Percentiles rank a stretch among this genome's conserved stretches.
Conservation (phyloP, 2,113 vertebrate genomes). For the Xyliphius kryptos region DNA sequence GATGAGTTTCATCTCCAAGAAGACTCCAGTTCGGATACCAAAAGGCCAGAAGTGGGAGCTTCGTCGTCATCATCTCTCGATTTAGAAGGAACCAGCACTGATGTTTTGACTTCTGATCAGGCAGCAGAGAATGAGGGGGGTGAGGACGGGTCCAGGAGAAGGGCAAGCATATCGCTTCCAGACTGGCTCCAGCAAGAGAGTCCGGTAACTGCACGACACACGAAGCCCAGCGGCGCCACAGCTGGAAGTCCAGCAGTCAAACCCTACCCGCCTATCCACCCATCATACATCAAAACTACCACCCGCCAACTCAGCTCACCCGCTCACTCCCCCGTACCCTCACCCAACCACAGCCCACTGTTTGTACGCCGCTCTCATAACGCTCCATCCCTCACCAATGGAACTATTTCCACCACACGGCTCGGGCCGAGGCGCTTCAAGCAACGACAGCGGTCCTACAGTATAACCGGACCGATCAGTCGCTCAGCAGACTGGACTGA, state of each 20-base stretch:
- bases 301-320: constrained; percentile 89
- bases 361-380: constrained; percentile 63
- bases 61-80: constrained; percentile 16
- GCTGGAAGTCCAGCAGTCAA: constrained; percentile 56
- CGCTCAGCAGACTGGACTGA: constrained; percentile 92
- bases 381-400: constrained; percentile 30
- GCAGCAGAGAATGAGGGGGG: background rate
- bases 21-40: constrained; percentile 8
- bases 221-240: constrained; percentile 50
- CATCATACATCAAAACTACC: constrained; percentile 92
- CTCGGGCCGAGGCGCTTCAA: constrained; percentile 50
- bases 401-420: constrained; percentile 43
- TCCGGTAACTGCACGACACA: constrained; percentile 67
- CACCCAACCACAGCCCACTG: constrained; percentile 80
- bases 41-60: background rate
- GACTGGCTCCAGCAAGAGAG: constrained; percentile 54
- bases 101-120: background rate
- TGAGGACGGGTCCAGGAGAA: constrained; percentile 27
- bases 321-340: constrained; percentile 73
- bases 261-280: constrained; percentile 75
- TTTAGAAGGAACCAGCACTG: background rate
- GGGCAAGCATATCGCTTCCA: constrained; percentile 47
- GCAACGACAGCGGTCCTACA: constrained; percentile 66
- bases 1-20: constrained; percentile 11
- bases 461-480: constrained; percentile 68